These are phyloP conservation scores for Microvelia longipes DNA, from an alignment of 1,140 invertebrate genomes.

Conservation along the genomic window DNA sequence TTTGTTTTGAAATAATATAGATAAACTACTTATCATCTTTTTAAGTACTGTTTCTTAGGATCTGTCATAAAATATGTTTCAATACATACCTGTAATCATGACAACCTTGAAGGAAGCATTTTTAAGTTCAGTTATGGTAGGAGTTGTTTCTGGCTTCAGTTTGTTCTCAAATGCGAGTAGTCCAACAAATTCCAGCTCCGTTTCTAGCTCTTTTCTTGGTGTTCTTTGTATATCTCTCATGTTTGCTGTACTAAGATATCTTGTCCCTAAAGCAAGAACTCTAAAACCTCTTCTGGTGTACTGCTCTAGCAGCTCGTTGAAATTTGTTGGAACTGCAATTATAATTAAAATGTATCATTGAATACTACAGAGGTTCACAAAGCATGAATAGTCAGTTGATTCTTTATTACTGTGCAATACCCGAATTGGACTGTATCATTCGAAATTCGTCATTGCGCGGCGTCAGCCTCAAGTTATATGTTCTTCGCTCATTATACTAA, in stretches of 20 bases:
- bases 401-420: too few species aligned
- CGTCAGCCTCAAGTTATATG: too few species aligned
- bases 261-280: slow-evolving; percentile 61
- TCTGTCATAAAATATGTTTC: too few species aligned
- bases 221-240: slow-evolving; percentile 15
- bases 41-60: too few species aligned
- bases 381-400: too few species aligned
- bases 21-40: too few species aligned
- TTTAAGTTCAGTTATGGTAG: slow-evolving; percentile 60
- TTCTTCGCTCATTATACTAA: too few species aligned
- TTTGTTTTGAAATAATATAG: too few species aligned
- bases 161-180: slow-evolving; percentile 84
- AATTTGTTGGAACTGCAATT: slow-evolving; percentile 49
- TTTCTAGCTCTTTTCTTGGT: slow-evolving; percentile 53
- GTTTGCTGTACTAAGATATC: not conserved
- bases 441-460: too few species aligned
- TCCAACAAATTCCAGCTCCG: slow-evolving; percentile 72
- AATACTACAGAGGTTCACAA: too few species aligned
- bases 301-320: slow-evolving; percentile 48
- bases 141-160: slow-evolving; percentile 67
- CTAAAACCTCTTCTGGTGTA: slow-evolving; percentile 78
- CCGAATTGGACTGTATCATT: too few species aligned
- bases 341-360: too few species aligned
- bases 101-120: slow-evolving; percentile 73
- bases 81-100: slow-evolving; percentile 89